Percentiles rank a stretch among this genome's conserved stretches.
These are phyloP conservation scores for Lepidocyrtinus sp. DNA, from an alignment of 2,888 invertebrate species.

Conservation along the genomic window DNA sequence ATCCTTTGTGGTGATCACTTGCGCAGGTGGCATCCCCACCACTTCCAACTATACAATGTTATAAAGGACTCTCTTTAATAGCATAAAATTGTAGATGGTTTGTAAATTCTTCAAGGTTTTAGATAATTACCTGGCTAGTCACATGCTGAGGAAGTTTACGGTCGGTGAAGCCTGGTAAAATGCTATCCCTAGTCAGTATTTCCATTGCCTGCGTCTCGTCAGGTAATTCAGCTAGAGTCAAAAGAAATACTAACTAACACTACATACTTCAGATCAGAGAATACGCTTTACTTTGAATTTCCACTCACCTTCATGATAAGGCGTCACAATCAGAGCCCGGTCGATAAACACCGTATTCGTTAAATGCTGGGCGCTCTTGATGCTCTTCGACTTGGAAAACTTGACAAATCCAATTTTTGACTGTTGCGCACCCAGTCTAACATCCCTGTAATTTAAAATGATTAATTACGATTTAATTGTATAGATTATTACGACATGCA, in stretches of 20 bases:
- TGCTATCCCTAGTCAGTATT: slow-evolving; percentile 89
- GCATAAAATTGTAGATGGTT: slow-evolving; percentile 11
- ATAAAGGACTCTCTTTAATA: slow-evolving; percentile 13
- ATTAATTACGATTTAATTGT: slow-evolving; percentile 35
- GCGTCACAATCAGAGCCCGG: slow-evolving; percentile 94
- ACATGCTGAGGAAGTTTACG: slow-evolving; percentile 93
- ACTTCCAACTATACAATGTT: slow-evolving; percentile 72
- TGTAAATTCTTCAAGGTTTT: not conserved
- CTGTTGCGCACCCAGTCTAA: slow-evolving; percentile 91
- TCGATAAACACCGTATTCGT: slow-evolving; percentile 99
- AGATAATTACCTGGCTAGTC: slow-evolving; percentile 79
- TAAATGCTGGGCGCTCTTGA: slow-evolving; percentile 97
- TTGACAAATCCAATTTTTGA: slow-evolving; percentile 97
- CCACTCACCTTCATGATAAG: slow-evolving; percentile 79
- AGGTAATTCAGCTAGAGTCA: slow-evolving; percentile 85
- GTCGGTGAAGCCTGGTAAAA: slow-evolving; percentile 89
- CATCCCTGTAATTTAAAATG: slow-evolving; percentile 79
- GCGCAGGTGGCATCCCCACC: slow-evolving; percentile 86
- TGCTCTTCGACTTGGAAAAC: slow-evolving; percentile 89
- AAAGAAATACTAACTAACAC: too few relatives aligned
- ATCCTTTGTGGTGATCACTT: slow-evolving; percentile 91
- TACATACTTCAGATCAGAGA: not conserved
- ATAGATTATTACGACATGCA: too few relatives aligned
- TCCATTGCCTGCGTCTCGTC: slow-evolving; percentile 95
- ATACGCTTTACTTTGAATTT: not conserved